A percentile compares a stretch with the other conserved stretches of the same genome.
phyloP scores from a whole-genome alignment of 2,888 invertebrate species.

The Drosophila hawaiiensis region DNA sequence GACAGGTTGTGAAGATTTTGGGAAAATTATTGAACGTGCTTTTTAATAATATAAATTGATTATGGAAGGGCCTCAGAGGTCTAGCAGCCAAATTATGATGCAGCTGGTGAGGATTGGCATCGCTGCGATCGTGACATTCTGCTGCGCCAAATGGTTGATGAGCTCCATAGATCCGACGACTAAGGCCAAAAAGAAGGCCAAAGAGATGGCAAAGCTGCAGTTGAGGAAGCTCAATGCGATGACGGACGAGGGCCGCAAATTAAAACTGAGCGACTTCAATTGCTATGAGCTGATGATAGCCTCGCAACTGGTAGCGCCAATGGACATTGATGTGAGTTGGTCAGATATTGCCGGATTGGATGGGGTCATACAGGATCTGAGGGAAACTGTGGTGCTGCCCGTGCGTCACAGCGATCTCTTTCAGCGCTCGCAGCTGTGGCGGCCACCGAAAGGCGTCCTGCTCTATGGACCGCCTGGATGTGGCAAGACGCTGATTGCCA shows the following conservation, averaged over 20 bases:
- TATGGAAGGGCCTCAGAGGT: conserved; percentile 49
- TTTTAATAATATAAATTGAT: conserved; percentile 13
- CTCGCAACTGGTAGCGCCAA: conserved; percentile 95
- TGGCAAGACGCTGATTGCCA: conserved; percentile 98
- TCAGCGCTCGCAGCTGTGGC: conserved; percentile 92
- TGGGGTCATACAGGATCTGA: conserved; percentile 93
- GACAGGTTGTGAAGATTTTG: not conserved
- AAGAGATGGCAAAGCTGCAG: conserved; percentile 91
- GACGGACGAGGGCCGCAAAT: conserved; percentile 86
- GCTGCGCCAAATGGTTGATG: conserved; percentile 94
- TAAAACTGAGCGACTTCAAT: conserved; percentile 89
- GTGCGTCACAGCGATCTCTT: conserved; percentile 94
- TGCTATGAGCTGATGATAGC: conserved; percentile 99
- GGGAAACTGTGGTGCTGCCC: conserved; percentile 97
- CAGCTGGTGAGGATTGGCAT: conserved; percentile 88
- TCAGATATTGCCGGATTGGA: conserved; percentile 96
- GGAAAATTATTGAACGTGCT: conserved; percentile 2
- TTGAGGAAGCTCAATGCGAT: conserved; percentile 87
- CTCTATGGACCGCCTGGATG: conserved; percentile 98
- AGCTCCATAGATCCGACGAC: conserved; percentile 95
- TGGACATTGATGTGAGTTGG: conserved; percentile 91
- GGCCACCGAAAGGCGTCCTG: conserved; percentile 97
- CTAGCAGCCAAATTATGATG: conserved; percentile 44
- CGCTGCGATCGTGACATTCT: conserved; percentile 93
- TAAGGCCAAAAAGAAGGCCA: conserved; percentile 93